Evolutionary conservation across 2,888 invertebrate genomes (phyloP).

Genomic region (Calameuta filiformis): DNA sequence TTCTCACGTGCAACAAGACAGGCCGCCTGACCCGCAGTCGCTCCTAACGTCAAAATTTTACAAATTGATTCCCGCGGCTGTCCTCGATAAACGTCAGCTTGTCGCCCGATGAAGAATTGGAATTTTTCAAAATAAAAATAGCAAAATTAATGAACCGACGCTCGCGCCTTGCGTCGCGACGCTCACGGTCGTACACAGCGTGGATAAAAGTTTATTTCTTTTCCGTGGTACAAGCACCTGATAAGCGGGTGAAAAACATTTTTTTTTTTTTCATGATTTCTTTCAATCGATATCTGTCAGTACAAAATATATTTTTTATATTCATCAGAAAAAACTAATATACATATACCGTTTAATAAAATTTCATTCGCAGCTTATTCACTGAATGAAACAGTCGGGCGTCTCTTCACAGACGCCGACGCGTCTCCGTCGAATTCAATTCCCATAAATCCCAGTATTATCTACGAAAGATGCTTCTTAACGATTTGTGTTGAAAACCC

Average conservation of each 20-base stretch:
- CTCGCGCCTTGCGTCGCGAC: neutral
- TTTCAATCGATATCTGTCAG: neutral
- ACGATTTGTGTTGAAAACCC: neutral
- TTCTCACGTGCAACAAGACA: neutral
- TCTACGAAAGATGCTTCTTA: neutral
- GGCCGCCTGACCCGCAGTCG: neutral
- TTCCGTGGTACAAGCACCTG: neutral
- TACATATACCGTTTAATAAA: neutral
- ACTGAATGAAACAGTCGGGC: neutral
- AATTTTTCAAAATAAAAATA: neutral
- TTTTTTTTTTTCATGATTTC: too few relatives aligned
- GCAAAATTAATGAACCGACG: neutral
- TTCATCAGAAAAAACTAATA: too few relatives aligned
- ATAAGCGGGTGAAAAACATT: neutral
- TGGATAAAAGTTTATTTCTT: neutral
- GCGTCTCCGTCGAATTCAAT: neutral
- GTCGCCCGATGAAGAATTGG: neutral
- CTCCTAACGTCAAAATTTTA: neutral
- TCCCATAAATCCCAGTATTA: neutral
- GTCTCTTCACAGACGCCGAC: neutral
- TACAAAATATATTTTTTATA: neutral
- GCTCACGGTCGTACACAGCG: neutral
- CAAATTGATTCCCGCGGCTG: neutral
- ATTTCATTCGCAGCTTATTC: neutral
- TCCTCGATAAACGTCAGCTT: neutral